phyloP scores from a whole-genome alignment of 2,797 vertebrate genomes.

The Micropoecilia bifurca region DNA sequence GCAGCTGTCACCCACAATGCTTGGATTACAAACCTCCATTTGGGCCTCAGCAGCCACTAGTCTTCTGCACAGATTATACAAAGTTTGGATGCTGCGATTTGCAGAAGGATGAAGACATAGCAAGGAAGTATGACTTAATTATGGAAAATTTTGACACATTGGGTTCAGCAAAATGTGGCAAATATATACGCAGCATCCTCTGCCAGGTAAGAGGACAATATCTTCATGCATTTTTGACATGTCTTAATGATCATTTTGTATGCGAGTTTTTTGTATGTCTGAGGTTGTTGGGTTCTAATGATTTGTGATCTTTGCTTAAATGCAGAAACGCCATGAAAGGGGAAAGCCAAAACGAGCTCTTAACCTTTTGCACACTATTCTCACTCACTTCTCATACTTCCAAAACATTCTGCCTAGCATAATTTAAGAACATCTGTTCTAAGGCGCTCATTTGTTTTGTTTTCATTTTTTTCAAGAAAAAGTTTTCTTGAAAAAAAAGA shows the following conservation, averaged over 20 bases:
- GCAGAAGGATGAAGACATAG: constrained; percentile 76
- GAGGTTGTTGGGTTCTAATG: neutral
- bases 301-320: neutral
- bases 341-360: neutral
- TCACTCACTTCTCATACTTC: neutral
- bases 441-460: neutral
- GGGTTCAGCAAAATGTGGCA: constrained; percentile 78
- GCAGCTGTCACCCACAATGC: constrained; percentile 85
- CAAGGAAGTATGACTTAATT: constrained; percentile 73
- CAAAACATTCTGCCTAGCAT: neutral
- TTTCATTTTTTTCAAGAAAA: neutral
- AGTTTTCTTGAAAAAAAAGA: neutral
- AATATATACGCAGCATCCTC: constrained; percentile 82
- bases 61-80: constrained; percentile 83
- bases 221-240: neutral
- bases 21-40: constrained; percentile 87
- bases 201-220: constrained; percentile 79
- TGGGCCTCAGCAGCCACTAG: constrained; percentile 75
- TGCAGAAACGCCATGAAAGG: neutral
- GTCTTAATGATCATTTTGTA: neutral
- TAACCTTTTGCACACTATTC: neutral
- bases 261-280: neutral
- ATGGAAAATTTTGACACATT: constrained; percentile 83
- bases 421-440: neutral
- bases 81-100: constrained; percentile 86